Evolutionary conservation across 1,140 invertebrate species (phyloP).

Genomic region (Argopecten irradians): DNA sequence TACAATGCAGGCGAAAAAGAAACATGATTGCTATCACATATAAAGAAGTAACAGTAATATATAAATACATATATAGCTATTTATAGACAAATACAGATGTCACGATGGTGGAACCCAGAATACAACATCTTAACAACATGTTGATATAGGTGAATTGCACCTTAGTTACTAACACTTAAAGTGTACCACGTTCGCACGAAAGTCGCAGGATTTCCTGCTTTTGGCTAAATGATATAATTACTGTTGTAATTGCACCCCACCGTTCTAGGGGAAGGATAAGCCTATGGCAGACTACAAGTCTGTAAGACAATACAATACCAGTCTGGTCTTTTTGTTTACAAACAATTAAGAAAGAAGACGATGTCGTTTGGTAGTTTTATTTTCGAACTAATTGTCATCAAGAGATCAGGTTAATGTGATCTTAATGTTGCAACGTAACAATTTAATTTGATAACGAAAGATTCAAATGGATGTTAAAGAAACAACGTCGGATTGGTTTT

Average conservation of each 20-base stretch:
- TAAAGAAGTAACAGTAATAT: too few relatives aligned
- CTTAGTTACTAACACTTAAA: neutral
- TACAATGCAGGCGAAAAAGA: too few relatives aligned
- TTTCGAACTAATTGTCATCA: neutral
- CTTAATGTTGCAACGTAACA: neutral
- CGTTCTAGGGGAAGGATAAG: neutral
- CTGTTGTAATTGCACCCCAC: neutral
- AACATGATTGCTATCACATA: too few relatives aligned
- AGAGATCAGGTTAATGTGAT: neutral
- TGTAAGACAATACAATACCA: neutral
- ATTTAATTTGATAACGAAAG: neutral
- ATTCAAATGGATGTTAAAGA: neutral
- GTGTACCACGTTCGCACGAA: neutral
- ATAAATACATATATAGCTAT: too few relatives aligned
- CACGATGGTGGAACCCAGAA: too few relatives aligned
- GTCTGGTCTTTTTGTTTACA: neutral
- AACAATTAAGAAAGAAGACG: neutral
- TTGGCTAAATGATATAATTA: neutral
- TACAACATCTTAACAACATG: too few relatives aligned
- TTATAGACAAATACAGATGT: too few relatives aligned
- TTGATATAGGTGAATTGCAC: neutral
- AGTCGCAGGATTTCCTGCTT: neutral
- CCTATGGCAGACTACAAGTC: neutral
- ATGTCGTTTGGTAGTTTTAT: neutral
- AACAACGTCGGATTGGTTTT: neutral